Evolutionary conservation across 37 sponge, comb jelly and placozoan species (phyloP), one percentile per base, ranked within the genome.

Genomic region (Aplysina aerophoba): DNA sequence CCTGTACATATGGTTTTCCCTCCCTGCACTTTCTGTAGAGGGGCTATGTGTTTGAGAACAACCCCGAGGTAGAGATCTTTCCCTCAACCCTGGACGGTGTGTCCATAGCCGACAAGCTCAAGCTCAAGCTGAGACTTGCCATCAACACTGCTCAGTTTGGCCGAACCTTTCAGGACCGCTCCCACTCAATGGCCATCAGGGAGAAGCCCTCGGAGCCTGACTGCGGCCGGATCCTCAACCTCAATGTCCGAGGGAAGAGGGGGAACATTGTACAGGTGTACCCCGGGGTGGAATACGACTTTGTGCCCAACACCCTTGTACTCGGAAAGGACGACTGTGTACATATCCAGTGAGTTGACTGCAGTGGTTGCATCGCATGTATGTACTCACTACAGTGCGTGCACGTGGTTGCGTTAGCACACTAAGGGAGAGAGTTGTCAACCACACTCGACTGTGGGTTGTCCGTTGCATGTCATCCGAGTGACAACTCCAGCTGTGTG

Each of bases 231-330:
- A 98, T 99, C 71, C 77, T 90, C 83, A 99, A 99, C 66, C 78
- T 99, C 56, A 99, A 99, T 59, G 99, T 98, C 55, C 85, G 97
- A 4, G 99, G 99, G 11, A 99, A 99, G 84, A 75, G 99, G 22
- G 99, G 99, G 5, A 99, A 99, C 88, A 99, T 99, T 54, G 99
- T 99, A 19, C 99, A 99, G 88, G 90, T 90, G 27, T 99, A 90
- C 81, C 99, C 99, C 0, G 97, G 90, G 81, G 99, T 99, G 80
- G 99, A 99, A 91, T 99, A 99, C 62, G 99, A 99, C 89, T 99
- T 97, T 93, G 94, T 97, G 0, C 99, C 99, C 34, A 95, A 94
- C 82, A 69, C 17, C 5, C 84, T 97, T 24, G 41, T 55, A 11
- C 55, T 88, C 20, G 31, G 86, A 13, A 21, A n/a, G 15, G 91